Conservation (phyloP, 2,797 vertebrate species). For the Liasis olivaceus region DNA sequence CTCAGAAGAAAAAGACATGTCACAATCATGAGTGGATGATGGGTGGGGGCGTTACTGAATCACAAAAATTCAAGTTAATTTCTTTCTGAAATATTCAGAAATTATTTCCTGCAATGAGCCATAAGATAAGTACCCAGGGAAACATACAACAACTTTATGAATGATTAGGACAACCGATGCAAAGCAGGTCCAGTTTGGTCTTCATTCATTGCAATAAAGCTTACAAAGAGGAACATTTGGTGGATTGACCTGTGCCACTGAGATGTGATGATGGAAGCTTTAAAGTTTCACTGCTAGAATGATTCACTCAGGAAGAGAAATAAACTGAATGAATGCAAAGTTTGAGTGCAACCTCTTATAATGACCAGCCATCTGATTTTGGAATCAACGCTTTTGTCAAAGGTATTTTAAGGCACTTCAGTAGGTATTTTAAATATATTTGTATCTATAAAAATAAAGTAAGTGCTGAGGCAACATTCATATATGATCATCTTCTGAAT, state of each 20-base stretch:
- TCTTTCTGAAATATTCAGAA: conserved; percentile 60
- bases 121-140: conserved; percentile 49
- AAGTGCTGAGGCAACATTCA: conserved; percentile 75
- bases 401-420: conserved; percentile 81
- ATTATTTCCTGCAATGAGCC: conserved; percentile 49
- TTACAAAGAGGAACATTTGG: conserved; percentile 7
- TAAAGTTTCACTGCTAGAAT: conserved; percentile 27
- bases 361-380: conserved; percentile 63
- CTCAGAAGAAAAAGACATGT: conserved; percentile 73
- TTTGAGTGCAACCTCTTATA: conserved; percentile 67
- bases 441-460: conserved; percentile 81
- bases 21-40: conserved; percentile 60
- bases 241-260: neutral
- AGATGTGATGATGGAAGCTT: conserved; percentile 29
- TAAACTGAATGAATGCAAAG: conserved; percentile 66
- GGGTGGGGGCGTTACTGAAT: conserved; percentile 64
- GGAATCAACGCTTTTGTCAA: conserved; percentile 70
- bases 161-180: neutral
- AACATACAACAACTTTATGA: conserved; percentile 40
- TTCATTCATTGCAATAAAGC: conserved; percentile 25
- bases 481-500: conserved; percentile 69
- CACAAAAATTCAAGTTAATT: conserved; percentile 69
- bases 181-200: conserved; percentile 1
- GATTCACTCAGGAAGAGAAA: conserved; percentile 57
- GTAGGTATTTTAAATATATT: conserved; percentile 71